Base-by-base conservation (phyloP, 2,113 vertebrate genomes). In the Hepsetus odoe region DNA sequence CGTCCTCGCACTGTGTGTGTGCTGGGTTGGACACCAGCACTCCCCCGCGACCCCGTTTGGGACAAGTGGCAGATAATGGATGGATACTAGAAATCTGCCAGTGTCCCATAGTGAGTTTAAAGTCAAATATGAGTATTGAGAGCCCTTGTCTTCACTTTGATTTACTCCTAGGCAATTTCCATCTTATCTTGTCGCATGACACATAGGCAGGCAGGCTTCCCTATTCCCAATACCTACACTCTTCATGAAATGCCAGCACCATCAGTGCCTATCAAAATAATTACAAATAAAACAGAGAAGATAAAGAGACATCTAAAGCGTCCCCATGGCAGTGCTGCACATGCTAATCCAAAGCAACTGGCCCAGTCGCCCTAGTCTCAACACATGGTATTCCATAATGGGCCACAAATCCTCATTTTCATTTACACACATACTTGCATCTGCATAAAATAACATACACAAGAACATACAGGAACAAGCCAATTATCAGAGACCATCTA, bases 291-390 rank as follows among this genome's bases (percentile, higher is more conserved):
- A 88, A 90, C 77, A 72, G 74, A 79, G 56, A 72, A 80, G 85
- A 90, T 86, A 74, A 81, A 89, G 84, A 79, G 51, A 53, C 38
- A 46, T 9, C 28, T 75, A 76, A 78, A 73, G 38, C 56, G 38
- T 69, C 72, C 46, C 71, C 65, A 4, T 14, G 62, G 81, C 55
- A 78, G 69, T 80, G n/a, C 44, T 71, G 44, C 53, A 30, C 87
- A 80, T 77, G 80, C 89, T 90, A 88, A 90, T 87, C 85, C 83
- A 83, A 80, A 83, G 84, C 85, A 86, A 87, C 84, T 88, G 85
- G 83, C 82, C 83, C 87, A 77, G 87, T 87, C 86, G 72, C 69
- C 87, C 85, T 73, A 79, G 71, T 59, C 35, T 82, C 59, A 56
- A 4, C 78, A 83, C 85, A 80, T 81, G 86, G 86, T 84, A 84